Evolutionary conservation across 2,797 vertebrate genomes (phyloP), one percentile per base, ranked within the genome.

Genomic region (Microctenopoma steveboyesi): DNA sequence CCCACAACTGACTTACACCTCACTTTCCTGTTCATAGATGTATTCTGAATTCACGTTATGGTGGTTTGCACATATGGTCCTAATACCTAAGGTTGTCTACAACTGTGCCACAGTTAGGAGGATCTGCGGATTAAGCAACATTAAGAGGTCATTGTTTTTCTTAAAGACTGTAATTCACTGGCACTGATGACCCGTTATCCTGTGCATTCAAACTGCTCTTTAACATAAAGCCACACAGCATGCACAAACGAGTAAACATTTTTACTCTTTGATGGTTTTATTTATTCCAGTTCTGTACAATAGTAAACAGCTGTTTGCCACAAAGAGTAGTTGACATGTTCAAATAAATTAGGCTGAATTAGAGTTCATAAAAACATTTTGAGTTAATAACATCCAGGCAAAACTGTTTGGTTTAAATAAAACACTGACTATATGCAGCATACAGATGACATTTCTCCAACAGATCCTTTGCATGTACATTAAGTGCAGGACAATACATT

Each of bases 261-360:
- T 33, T 30, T 53, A 49, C 76, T 79, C 45, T 70, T 51, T 56
- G 43, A 71, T 81, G 64, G 57, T 88, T 91, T 91, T 88, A 83
- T 82, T 88, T 35, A 81, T 60, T 83, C 78, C 81, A 89, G 88
- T 70, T 82, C 79, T 89, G 83, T 91, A 88, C 86, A 91, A 84
- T 82, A 81, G 85, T 74, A 55, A 78, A 87, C 77, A 86, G 61
- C 63, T 67, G 49, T 35, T 77, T 82, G 51, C 47, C 64, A 84
- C 78, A 80, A 82, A 56, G 73, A 74, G 62, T 77, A 74, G 68
- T 84, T 8, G 42, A 40, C 55, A 65, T 70, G 76, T 57, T 71
- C 78, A n/a, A 91, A 92, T 93, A 92, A 92, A 91, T 92, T 86
- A 90, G 43, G 69, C 47, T 77, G 80, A 78, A 72, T 64, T 82